Base-by-base conservation (phyloP, 2,888 invertebrate species). In the Mayetiola destructor region DNA sequence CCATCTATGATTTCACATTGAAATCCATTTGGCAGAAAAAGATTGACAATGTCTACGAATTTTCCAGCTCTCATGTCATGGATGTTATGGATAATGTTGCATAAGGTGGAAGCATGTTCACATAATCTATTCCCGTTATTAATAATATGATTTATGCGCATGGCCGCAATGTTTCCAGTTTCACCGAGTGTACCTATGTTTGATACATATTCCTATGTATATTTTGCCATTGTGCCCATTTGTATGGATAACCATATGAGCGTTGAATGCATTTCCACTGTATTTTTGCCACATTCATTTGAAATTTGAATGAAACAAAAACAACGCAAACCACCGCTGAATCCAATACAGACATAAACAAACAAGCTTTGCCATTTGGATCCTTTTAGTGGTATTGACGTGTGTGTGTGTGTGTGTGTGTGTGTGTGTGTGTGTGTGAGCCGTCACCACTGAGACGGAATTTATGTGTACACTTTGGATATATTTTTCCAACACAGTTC, bases 371-470 rank as follows among this genome's bases (percentile, higher is more conserved):
- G n/a, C n/a, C 48, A 16, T 37, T 23, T 10, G 23, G 23, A 21
- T 21, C 9, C 6, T 9, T 21, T 23, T 42, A 42, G 10, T n/a
- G n/a, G 4, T 14, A 21, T 23, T 12, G 12, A 18, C 39, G 18
- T 39, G 39, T 10, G 10, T 39, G 20, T 9, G 18, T 8, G 18
- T 39, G 18, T n/a, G 3, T 39, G 3, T 14, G n/a, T n/a, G 14
- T n/a, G n/a, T 48, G 48, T n/a, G 4, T 48, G 27, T 48, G n/a
- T 27, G 48, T 23, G 48, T 4, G 39, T 4, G 27, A 48, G 27
- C 48, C 48, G 48, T 48, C 48, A 48, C 48, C 48, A 48, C 48
- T 27, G 48, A 48, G 48, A 48, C 48, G 48, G 27, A 48, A 48
- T 48, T 48, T 48, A 27, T 48, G 48, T 48, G 27, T 16, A 48